Evolutionary conservation across 2,888 invertebrate species (phyloP).

Genomic region (Dicyrtoma fusca): DNA sequence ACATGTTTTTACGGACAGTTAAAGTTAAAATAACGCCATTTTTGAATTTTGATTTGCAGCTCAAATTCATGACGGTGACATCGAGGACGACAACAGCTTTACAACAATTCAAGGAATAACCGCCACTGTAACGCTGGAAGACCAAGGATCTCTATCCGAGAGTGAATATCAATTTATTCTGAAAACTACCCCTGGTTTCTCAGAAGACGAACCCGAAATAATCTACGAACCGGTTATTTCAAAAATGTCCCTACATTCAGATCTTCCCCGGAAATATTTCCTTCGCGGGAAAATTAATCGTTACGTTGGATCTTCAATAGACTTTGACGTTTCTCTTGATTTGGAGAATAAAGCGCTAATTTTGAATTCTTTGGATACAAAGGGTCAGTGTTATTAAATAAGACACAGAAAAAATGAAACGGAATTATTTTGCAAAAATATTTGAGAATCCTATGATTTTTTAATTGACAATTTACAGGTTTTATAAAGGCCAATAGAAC

Average conservation of each 20-base stretch:
- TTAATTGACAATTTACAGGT: background rate
- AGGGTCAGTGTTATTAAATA: too few species aligned
- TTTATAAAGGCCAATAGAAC: background rate
- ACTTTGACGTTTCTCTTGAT: constrained; percentile 22
- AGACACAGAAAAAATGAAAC: too few species aligned
- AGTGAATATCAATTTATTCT: background rate
- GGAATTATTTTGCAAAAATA: too few species aligned
- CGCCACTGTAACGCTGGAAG: background rate
- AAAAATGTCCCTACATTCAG: background rate
- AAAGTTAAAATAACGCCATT: background rate
- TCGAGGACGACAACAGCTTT: background rate
- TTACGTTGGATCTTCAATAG: background rate
- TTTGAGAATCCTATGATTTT: background rate
- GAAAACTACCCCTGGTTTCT: background rate
- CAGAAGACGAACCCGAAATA: constrained; percentile 5
- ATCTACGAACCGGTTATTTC: constrained; percentile 14
- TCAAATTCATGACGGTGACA: constrained; percentile 18
- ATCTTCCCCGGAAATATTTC: background rate
- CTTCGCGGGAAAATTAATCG: constrained; percentile 10
- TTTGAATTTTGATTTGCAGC: constrained; percentile 2
- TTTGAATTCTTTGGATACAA: background rate
- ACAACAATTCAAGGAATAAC: background rate
- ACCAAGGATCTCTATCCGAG: background rate
- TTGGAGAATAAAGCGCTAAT: background rate
- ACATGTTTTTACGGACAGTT: background rate